Base-by-base conservation (phyloP, 2,797 vertebrate species). In the Tarsius wallacei region DNA sequence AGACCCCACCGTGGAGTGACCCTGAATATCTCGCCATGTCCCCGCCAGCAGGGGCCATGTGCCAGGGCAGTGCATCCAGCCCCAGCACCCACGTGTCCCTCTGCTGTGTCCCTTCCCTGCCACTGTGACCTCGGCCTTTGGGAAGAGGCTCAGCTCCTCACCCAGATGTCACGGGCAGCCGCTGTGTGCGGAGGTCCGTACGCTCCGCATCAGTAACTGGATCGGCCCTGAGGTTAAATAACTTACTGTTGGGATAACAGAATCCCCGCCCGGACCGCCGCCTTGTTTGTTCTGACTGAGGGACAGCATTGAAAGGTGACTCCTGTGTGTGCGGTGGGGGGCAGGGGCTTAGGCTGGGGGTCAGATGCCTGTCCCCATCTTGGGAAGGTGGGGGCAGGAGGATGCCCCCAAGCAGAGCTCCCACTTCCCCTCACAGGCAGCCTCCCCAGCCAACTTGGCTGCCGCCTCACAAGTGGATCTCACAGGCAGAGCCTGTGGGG, bases 191-290 rank as follows among this genome's bases (percentile, higher is more conserved):
- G 22, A 8, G 78, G 93, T 87, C 42, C 90, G 61, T 59, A 36
- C 0, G 2, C 19, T 28, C 31, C 0, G 0, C 19, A n/a, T 53
- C 91, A 21, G 97, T 91, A 88, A 97, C 12, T 2, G 0, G 61
- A 97, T 95, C 97, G 59, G 81, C 33, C 47, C 24, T 9, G 31
- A 96, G 96, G 97, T 98, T 97, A 97, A 49, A 80, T 89, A 90
- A 97, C 95, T 85, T 24, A 82, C 1, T 42, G 77, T 82, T 8
- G 55, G 94, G 55, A 42, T 33, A 98, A 94, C 85, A 86, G 85
- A 86, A 85, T 82, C 51, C 55, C 95, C 12, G 1, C 22, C 57
- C 13, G 2, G 89, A 64, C 87, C 36, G 1, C 8, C 2, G 1
- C 5, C 6, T 22, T 7, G 84, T 26, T 66, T 76, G 81, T 80